Evolutionary conservation across 1,140 invertebrate genomes (phyloP).

Genomic region (Trachelipus rathkii): DNA sequence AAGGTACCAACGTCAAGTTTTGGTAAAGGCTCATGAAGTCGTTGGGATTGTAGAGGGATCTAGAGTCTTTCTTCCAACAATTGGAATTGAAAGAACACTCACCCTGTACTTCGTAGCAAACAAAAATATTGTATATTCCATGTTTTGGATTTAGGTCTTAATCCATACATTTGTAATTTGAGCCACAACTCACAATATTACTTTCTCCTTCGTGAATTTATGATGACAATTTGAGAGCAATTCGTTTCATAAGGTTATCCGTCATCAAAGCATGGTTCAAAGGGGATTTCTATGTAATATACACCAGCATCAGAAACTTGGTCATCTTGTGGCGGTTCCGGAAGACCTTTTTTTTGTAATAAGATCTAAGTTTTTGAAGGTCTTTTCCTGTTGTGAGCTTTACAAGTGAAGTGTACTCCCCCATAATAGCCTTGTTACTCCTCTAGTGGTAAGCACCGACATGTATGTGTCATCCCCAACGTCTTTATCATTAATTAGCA

Average conservation of each 20-base stretch:
- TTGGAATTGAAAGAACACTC: conserved; percentile 74
- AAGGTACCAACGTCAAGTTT: conserved; percentile 56
- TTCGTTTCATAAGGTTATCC: conserved; percentile 71
- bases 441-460: conserved; percentile 69
- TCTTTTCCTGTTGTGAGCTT: conserved; percentile 72
- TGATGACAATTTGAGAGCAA: conserved; percentile 59
- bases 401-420: conserved; percentile 84
- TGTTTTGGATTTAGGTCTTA: conserved; percentile 69
- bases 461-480: conserved; percentile 80
- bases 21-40: conserved; percentile 49
- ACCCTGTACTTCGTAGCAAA: conserved; percentile 78
- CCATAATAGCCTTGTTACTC: conserved; percentile 75
- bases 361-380: conserved; percentile 67
- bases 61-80: conserved; percentile 56
- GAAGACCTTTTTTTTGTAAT: conserved; percentile 72
- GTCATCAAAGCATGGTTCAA: conserved; percentile 85
- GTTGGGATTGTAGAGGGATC: conserved; percentile 50
- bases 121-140: conserved; percentile 57
- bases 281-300: conserved; percentile 69
- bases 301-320: conserved; percentile 51
- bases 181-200: conserved; percentile 76
- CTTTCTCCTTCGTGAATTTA: conserved; percentile 61
- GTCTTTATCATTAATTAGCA: conserved; percentile 70
- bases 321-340: conserved; percentile 68
- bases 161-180: conserved; percentile 82